phyloP scores from a whole-genome alignment of 2,797 vertebrate genomes.

The Melanotaenia boesemani region DNA sequence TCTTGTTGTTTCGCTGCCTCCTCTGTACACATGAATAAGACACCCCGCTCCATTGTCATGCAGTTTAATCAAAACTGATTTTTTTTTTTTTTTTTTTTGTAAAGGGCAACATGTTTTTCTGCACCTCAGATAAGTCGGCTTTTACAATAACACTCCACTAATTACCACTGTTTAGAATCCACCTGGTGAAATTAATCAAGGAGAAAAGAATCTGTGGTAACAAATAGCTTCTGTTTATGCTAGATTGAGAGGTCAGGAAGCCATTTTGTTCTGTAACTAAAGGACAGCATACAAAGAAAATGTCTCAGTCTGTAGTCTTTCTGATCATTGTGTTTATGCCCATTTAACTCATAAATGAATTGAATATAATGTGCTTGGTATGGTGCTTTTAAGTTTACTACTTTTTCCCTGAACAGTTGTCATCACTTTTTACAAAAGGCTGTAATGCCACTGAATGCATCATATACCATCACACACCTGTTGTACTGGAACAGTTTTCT shows the following conservation, averaged over 20 bases:
- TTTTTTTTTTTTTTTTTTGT: not conserved
- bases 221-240: not conserved
- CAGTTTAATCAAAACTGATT: constrained; percentile 2
- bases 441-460: not conserved
- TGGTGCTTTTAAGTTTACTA: not conserved
- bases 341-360: not conserved
- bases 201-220: constrained; percentile 6
- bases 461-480: not conserved
- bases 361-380: not conserved
- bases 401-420: not conserved
- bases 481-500: constrained; percentile 3
- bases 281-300: not conserved
- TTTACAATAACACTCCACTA: constrained; percentile 1
- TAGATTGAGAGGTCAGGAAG: not conserved
- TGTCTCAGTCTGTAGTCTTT: not conserved
- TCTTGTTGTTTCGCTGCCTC: constrained; percentile 12
- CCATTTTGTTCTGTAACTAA: constrained; percentile 12
- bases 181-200: constrained; percentile 20
- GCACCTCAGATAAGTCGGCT: constrained; percentile 6
- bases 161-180: constrained; percentile 12
- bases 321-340: not conserved
- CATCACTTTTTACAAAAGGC: not conserved
- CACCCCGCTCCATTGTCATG: not conserved
- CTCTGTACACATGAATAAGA: not conserved
- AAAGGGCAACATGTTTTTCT: constrained; percentile 17